Evolutionary conservation across 2,797 vertebrate genomes (phyloP).

Genomic region (Garrulus glandarius): DNA sequence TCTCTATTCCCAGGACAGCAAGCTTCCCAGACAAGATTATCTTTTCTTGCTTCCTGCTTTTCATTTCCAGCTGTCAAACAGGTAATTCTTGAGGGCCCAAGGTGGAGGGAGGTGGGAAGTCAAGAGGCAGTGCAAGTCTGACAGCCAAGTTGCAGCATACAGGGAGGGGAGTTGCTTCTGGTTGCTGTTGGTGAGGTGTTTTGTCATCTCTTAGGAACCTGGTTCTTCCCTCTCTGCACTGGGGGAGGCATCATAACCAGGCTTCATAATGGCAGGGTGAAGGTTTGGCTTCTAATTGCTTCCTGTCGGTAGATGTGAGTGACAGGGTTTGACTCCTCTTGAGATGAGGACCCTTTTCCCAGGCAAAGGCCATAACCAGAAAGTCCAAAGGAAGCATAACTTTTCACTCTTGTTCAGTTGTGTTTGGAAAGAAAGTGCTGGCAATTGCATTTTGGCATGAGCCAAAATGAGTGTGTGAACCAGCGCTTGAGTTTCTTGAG

Average conservation of each 20-base stretch:
- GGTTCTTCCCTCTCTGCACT: neutral
- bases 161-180: neutral
- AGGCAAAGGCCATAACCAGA: neutral
- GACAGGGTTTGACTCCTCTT: neutral
- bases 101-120: neutral
- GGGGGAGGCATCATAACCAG: neutral
- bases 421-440: neutral
- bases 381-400: neutral
- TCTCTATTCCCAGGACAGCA: neutral
- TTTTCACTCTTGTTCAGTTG: neutral
- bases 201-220: neutral
- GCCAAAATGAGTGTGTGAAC: neutral
- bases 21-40: neutral
- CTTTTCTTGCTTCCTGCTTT: neutral
- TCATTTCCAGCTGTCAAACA: neutral
- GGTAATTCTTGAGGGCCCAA: neutral
- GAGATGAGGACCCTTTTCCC: neutral
- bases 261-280: neutral
- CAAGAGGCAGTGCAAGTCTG: neutral
- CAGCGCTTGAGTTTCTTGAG: neutral
- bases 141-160: neutral
- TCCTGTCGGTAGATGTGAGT: accelerated
- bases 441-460: neutral
- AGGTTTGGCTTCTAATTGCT: neutral
- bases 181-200: neutral